phyloP scores from a whole-genome alignment of 2,797 vertebrate species.

The Hypotaenidia philippensis region DNA sequence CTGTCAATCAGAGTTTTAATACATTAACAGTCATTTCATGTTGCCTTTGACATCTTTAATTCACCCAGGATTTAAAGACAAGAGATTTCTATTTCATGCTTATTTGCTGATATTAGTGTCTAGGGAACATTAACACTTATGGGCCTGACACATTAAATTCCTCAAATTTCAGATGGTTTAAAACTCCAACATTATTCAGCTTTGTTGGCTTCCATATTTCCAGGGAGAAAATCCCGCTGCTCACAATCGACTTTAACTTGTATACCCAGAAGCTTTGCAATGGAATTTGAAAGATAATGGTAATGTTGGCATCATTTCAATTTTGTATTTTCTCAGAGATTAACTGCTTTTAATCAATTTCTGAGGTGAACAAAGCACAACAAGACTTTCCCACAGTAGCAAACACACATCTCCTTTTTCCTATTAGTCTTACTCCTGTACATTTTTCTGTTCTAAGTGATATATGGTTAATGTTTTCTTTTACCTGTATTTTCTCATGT shows the following conservation, averaged over 20 bases:
- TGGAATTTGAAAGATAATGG: not conserved
- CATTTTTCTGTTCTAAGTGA: not conserved
- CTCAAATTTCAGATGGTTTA: not conserved
- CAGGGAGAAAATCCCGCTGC: not conserved
- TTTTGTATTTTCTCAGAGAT: not conserved
- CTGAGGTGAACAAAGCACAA: not conserved
- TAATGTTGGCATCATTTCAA: not conserved
- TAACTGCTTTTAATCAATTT: not conserved
- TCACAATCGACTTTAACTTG: not conserved
- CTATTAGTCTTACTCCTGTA: not conserved
- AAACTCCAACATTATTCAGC: not conserved
- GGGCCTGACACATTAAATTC: not conserved
- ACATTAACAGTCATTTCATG: not conserved
- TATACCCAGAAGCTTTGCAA: not conserved
- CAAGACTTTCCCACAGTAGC: not conserved
- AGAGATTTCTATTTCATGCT: constrained; percentile 26
- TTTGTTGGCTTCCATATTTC: not conserved
- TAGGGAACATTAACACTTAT: not conserved
- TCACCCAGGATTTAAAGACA: not conserved
- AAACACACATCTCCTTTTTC: not conserved
- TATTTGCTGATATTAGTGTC: not conserved
- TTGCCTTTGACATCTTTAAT: constrained; percentile 4
- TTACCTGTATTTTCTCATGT: not conserved
- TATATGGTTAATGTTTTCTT: not conserved
- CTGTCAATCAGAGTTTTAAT: not conserved